These are phyloP conservation scores for Norana najaformis DNA, from an alignment of 2,888 invertebrate species.

Conservation along the genomic window DNA sequence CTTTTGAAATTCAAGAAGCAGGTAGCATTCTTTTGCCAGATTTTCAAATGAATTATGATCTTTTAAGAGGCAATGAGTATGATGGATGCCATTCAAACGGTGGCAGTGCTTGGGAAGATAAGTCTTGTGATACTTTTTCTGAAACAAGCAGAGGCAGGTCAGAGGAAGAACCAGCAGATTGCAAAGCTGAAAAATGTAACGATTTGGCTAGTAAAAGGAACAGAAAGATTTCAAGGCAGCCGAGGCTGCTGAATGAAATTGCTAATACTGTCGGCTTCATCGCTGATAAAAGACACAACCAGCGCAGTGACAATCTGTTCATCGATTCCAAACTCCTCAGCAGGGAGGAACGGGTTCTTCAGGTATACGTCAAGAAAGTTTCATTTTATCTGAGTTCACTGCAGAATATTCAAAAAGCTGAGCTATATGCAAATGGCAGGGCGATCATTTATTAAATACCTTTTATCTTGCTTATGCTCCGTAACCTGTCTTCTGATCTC, in stretches of 20 bases:
- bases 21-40: background rate
- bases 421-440: too few species aligned
- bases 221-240: background rate
- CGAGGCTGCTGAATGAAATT: background rate
- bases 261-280: background rate
- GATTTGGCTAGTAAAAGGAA: background rate
- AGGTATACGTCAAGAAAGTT: conserved; percentile 15
- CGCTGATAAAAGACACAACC: background rate
- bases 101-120: background rate
- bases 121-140: background rate
- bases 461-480: too few species aligned
- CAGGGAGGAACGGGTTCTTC: conserved; percentile 16
- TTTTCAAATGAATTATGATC: background rate
- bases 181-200: background rate
- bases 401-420: too few species aligned
- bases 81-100: background rate
- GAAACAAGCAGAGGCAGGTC: background rate
- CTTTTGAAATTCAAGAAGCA: background rate
- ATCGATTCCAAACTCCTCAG: conserved; percentile 15
- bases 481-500: too few species aligned
- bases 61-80: background rate
- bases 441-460: too few species aligned
- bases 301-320: background rate
- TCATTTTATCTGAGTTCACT: background rate
- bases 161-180: background rate